phyloP scores from a whole-genome alignment of 2,113 vertebrate species.

The Eubucco bourcierii region DNA sequence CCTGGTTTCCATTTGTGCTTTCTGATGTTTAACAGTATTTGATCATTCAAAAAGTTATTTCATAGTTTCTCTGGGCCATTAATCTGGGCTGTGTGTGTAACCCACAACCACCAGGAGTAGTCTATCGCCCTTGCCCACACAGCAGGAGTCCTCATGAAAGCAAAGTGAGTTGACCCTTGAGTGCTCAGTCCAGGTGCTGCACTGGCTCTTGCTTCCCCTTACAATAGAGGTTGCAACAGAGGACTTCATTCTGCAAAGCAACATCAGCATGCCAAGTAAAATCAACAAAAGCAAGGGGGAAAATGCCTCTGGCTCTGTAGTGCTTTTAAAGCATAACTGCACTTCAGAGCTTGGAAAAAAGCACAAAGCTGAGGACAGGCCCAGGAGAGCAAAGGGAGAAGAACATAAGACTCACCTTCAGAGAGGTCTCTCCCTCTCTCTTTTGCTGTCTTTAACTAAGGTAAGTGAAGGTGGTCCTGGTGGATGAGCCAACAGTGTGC shows the following conservation, averaged over 20 bases:
- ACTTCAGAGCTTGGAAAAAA: conserved; percentile 6
- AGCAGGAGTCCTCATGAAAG: background rate
- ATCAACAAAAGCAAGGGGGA: background rate
- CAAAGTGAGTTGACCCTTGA: background rate
- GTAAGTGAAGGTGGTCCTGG: background rate
- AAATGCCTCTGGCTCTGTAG: background rate
- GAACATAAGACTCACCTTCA: background rate
- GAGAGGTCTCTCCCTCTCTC: background rate
- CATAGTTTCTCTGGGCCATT: background rate
- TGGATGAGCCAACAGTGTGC: too few relatives aligned
- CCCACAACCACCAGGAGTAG: background rate
- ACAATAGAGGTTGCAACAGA: background rate
- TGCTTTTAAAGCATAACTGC: conserved; percentile 1
- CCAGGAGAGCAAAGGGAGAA: background rate
- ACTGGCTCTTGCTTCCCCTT: background rate
- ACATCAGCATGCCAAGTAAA: conserved; percentile 19
- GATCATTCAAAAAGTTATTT: conserved; percentile 7
- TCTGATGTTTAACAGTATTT: conserved; percentile 1
- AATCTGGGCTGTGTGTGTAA: background rate
- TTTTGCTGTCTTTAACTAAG: background rate
- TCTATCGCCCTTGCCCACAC: background rate
- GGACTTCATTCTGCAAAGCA: conserved; percentile 2
- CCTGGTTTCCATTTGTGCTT: background rate
- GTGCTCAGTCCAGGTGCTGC: background rate
- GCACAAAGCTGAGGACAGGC: background rate